Percentiles rank a stretch among this genome's conserved stretches.
Conservation (phyloP, 2,113 vertebrate species). For the Crocuta crocuta region DNA sequence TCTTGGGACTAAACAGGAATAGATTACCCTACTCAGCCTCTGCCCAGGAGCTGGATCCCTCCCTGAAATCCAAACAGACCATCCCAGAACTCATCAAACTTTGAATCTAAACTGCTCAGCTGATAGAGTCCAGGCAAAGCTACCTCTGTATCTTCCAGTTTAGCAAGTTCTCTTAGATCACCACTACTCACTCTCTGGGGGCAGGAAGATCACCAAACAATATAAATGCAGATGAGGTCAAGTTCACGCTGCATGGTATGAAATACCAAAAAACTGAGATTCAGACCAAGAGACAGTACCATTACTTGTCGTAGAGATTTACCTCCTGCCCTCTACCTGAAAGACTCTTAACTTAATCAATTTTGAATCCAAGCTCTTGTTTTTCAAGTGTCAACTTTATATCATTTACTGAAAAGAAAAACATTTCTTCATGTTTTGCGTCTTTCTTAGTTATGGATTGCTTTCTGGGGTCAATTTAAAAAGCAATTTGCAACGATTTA, state of each 20-base stretch:
- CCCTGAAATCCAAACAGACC: neutral
- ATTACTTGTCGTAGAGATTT: conserved; percentile 59
- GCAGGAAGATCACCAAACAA: conserved; percentile 38
- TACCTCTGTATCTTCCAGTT: conserved; percentile 25
- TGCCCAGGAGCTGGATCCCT: neutral
- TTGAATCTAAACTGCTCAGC: neutral
- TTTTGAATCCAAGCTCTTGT: conserved; percentile 59
- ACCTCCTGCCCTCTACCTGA: neutral
- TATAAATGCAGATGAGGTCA: conserved; percentile 74
- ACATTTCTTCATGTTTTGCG: conserved; percentile 62
- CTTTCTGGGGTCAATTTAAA: conserved; percentile 75
- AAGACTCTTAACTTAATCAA: conserved; percentile 62
- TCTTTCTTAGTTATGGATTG: conserved; percentile 71
- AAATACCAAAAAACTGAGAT: conserved; percentile 68
- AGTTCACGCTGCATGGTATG: neutral
- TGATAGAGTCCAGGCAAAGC: conserved; percentile 22
- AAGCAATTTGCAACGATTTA: conserved; percentile 73
- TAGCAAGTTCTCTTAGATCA: neutral
- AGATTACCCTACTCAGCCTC: neutral
- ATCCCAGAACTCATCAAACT: neutral
- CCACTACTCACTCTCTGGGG: neutral
- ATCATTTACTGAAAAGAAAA: conserved; percentile 69
- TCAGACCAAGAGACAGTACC: conserved; percentile 53
- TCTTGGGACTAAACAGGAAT: neutral
- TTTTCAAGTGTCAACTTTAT: conserved; percentile 74